Percentiles rank a stretch among this genome's conserved stretches.
Evolutionary conservation across 2,888 invertebrate genomes (phyloP).

Genomic region (Trichogramma evanescens): DNA sequence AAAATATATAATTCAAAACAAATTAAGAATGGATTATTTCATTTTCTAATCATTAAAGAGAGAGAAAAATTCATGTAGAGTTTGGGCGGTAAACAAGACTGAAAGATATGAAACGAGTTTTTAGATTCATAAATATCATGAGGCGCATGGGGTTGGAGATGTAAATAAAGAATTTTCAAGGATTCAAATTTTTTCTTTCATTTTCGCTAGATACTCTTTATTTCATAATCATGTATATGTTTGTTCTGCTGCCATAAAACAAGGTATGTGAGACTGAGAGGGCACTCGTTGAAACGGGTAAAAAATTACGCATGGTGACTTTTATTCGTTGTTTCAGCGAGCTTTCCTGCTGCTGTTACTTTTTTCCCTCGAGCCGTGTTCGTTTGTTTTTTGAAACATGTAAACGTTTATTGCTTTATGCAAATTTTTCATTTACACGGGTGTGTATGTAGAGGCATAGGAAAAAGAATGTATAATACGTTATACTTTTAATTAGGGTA

Average conservation of each 20-base stretch:
- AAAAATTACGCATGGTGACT: slow-evolving; percentile 19
- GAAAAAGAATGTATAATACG: no score
- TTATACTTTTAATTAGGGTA: no score
- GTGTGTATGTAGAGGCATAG: background rate
- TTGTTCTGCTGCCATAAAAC: slow-evolving; percentile 12
- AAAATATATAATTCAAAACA: no score
- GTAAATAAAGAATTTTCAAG: no score
- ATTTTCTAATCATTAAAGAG: no score
- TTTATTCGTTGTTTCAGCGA: slow-evolving; percentile 19
- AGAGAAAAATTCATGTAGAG: no score
- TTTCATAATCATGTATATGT: slow-evolving; percentile 5
- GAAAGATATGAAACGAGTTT: no score
- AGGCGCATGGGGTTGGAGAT: no score
- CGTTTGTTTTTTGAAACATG: slow-evolving; percentile 16
- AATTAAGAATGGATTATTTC: no score
- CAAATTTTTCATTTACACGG: slow-evolving; percentile 10
- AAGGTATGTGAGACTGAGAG: background rate
- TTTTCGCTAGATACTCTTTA: slow-evolving; percentile 3
- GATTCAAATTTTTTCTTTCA: slow-evolving; percentile 1
- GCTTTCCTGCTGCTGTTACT: slow-evolving; percentile 3
- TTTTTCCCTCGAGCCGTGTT: background rate
- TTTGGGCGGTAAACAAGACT: no score
- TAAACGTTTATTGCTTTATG: slow-evolving; percentile 23
- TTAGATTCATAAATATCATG: no score
- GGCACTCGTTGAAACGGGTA: slow-evolving; percentile 20